Base-by-base conservation (phyloP, 2,113 vertebrate species). In the Xiphophorus hellerii region DNA sequence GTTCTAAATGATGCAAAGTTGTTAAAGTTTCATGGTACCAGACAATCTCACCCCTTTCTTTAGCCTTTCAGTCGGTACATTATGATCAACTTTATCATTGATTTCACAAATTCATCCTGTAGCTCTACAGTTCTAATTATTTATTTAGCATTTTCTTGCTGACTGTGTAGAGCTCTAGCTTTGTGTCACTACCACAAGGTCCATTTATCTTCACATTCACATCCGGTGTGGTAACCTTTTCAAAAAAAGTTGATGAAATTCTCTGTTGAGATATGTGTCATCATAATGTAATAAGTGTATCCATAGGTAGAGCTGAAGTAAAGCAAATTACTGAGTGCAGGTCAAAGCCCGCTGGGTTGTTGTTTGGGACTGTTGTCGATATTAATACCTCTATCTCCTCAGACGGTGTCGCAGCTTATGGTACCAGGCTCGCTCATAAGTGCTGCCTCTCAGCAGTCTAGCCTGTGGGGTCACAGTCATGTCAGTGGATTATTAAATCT, bases 281-380 rank as follows among this genome's bases (percentile, higher is more conserved):
- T 25, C 14, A 6, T 48, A 37, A 37, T 25, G 29, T 54, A 30
- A 63, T 39, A 42, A 31, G 30, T 73, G 76, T 75, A 71, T 88
- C 39, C 13, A 0, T 51, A 60, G 69, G 69, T n/a, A 39, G 33
- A 39, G 37, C 74, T 71, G 39, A 71, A 84, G 73, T 82, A 68
- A 58, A 76, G 72, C 65, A 29, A 51, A 78, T 81, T 75, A 67
- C 10, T 7, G 30, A 44, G 37, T 76, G 44, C 66, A 48, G 58
- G 63, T 76, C 1, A 7, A 54, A 63, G 51, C 66, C 72, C 35
- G 22, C 73, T 30, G 70, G 71, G 61, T 82, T 77, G 69, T 44
- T 65, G 33, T 77, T 62, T 66, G 61, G 72, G 71, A 80, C 14
- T 71, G 51, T 78, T 60, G 60, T 92, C 63, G 84, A 80, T 88